These are phyloP conservation scores for Passer domesticus DNA, from an alignment of 2,113 vertebrate genomes.

Conservation along the genomic window DNA sequence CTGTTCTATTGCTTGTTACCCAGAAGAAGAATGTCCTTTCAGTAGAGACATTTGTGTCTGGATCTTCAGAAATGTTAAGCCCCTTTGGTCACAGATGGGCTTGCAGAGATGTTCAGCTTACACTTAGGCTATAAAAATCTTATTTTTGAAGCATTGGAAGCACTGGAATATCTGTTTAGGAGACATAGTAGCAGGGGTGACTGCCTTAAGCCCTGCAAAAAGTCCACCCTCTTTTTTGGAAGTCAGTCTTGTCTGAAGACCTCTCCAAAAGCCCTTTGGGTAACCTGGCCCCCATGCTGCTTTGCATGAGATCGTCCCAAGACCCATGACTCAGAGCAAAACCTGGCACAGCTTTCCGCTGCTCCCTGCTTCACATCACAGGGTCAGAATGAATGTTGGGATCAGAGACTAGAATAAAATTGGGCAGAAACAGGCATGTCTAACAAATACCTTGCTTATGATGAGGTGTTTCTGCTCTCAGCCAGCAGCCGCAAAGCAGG, in stretches of 20 bases:
- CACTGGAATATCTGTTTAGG: neutral
- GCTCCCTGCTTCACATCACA: neutral
- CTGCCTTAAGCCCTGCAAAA: neutral
- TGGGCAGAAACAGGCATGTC: neutral
- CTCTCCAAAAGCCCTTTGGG: neutral
- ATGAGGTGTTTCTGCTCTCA: neutral
- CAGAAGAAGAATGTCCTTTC: neutral
- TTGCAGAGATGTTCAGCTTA: neutral
- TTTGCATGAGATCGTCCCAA: neutral
- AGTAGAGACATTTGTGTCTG: neutral
- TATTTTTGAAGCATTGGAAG: neutral
- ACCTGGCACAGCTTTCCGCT: neutral
- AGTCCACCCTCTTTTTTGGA: neutral
- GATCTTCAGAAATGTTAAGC: neutral
- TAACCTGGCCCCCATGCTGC: neutral
- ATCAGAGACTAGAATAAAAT: neutral
- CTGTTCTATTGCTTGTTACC: neutral
- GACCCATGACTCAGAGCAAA: neutral
- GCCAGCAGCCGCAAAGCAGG: neutral
- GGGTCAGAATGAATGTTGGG: neutral
- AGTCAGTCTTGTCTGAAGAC: neutral
- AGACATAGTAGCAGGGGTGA: neutral
- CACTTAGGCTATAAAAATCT: neutral
- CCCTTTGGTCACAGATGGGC: neutral
- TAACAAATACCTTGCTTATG: neutral